Base-by-base conservation (phyloP, 1,140 invertebrate genomes). In the Atopsyche davidsoni region DNA sequence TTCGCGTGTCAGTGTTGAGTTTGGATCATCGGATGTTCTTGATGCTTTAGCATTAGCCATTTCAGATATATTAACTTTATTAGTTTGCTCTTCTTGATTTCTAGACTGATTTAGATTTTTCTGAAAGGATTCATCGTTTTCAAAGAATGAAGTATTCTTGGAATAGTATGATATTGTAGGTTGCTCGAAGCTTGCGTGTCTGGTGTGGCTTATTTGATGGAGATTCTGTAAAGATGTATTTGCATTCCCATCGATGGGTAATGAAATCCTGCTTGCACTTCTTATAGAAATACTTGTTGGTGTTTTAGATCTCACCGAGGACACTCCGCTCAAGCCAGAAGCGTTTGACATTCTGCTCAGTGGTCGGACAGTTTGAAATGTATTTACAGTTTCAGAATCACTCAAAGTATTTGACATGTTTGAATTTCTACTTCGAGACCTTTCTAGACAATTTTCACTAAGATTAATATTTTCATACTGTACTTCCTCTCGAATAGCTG, bases 41-140 rank as follows among this genome's bases (percentile, higher is more conserved):
- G 43, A 36, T 17, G 44, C 18, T 51, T 54, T 58, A 2, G 36
- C 35, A 55, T 72, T 72, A 46, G 65, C 66, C 34, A 59, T 62
- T 60, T 74, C 70, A 51, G 68, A 69, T 57, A 72, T 66, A 55
- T 70, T 75, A 19, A 72, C 67, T 59, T 73, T 75, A 53, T 71
- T 68, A 21, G 59, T 47, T 18, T 63, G 51, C 14, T 62, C 50
- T 53, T 66, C 64, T 40, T 63, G 66, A 49, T 69, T 72, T 46
- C 70, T 22, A 17, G 34, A 49, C 25, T 46, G 39, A 46, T 58
- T 58, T 38, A 58, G 25, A 40, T 58, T 58, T 42, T 55, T 58
- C 2, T 52, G 41, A 51, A 58, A 46, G 1, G 52, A 55, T 6
- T 35, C 39, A 31, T 72, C 69, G 51, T 70, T 66, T 38, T 67